phyloP scores from a whole-genome alignment of 2,797 vertebrate species.

The Buphagus erythrorhynchus region DNA sequence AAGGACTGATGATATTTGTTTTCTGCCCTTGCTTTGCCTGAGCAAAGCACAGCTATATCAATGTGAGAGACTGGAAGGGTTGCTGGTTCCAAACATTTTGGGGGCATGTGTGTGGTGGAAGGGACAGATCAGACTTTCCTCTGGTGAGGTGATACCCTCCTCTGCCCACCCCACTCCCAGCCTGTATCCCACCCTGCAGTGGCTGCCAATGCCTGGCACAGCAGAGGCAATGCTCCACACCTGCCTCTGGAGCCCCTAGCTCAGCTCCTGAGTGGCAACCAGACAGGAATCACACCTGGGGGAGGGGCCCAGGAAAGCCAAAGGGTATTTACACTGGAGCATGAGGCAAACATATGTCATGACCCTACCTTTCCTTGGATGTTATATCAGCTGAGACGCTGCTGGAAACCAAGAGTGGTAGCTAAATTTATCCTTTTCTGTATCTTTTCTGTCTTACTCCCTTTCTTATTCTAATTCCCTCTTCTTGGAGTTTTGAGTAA shows the following conservation, averaged over 20 bases:
- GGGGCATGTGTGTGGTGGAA: rapidly evolving
- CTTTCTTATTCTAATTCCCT: not conserved
- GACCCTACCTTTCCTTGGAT: not conserved
- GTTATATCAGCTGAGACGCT: not conserved
- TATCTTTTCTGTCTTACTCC: not conserved
- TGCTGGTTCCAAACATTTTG: rapidly evolving
- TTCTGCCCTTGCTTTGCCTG: not conserved
- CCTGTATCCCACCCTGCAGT: rapidly evolving
- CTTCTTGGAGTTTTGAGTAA: not conserved
- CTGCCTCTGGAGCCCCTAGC: not conserved
- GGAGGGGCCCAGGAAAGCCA: not conserved
- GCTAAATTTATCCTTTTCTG: not conserved
- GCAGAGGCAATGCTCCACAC: not conserved
- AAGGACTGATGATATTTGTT: not conserved
- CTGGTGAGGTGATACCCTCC: not conserved
- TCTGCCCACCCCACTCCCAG: not conserved
- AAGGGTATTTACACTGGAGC: not conserved
- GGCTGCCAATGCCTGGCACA: not conserved
- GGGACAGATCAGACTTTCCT: not conserved
- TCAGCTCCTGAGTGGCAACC: not conserved
- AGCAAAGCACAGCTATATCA: not conserved
- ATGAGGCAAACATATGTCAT: not conserved
- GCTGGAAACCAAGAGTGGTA: not conserved
- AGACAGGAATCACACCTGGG: not conserved
- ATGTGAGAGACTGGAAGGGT: not conserved